A percentile compares a stretch with the other conserved stretches of the same genome.
These are phyloP conservation scores for Lingula anatina DNA, from an alignment of 2,888 invertebrate species.

Conservation along the genomic window DNA sequence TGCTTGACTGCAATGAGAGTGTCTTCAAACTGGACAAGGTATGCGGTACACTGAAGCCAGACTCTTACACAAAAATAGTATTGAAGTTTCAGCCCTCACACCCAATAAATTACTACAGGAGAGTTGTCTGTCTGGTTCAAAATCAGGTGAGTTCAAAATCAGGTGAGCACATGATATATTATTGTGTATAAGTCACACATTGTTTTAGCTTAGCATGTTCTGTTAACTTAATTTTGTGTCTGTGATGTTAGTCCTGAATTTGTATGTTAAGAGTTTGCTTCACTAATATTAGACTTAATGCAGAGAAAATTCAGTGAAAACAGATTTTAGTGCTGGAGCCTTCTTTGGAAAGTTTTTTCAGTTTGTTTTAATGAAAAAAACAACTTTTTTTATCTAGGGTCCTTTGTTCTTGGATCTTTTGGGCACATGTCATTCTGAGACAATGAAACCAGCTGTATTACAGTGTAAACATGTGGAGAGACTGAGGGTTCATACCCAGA, in stretches of 20 bases:
- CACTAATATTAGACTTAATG: no score
- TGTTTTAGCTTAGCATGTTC: no score
- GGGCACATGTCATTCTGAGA: conserved; percentile 50
- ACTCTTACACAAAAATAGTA: conserved; percentile 28
- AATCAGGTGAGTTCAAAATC: conserved; percentile 49
- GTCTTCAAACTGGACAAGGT: conserved; percentile 42
- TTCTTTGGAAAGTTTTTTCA: not conserved
- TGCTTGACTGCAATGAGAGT: conserved; percentile 45
- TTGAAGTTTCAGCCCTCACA: conserved; percentile 40
- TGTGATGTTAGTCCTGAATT: no score
- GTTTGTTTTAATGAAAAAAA: not conserved
- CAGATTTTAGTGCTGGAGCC: no score
- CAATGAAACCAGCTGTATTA: conserved; percentile 45
- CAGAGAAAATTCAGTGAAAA: no score
- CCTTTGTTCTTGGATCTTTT: conserved; percentile 45
- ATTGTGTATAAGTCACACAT: no score
- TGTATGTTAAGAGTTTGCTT: no score
- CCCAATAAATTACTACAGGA: conserved; percentile 47
- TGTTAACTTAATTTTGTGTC: no score
- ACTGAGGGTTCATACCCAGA: conserved; percentile 34
- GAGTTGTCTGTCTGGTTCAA: conserved; percentile 44
- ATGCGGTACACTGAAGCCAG: conserved; percentile 32
- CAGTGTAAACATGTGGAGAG: conserved; percentile 34
- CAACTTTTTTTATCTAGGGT: conserved; percentile 22
- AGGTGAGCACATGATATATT: no score